These are phyloP conservation scores for Dinomys branickii DNA, from an alignment of 2,113 vertebrate genomes.

Conservation along the genomic window DNA sequence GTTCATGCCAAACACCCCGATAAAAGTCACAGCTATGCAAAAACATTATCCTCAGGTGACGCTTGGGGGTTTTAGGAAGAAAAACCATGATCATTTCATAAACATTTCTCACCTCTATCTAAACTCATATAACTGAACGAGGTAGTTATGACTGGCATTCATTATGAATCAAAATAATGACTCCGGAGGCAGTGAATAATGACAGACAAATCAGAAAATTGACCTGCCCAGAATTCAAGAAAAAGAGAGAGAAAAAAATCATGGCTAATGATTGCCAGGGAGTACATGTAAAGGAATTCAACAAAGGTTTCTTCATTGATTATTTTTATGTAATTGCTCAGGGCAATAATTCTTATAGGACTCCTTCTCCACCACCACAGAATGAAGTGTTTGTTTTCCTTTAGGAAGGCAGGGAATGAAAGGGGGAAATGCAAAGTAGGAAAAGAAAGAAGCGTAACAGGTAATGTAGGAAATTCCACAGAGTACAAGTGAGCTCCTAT, in stretches of 20 bases:
- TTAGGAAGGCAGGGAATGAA: not conserved
- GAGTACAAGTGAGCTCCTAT: not conserved
- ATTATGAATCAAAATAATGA: slow-evolving; percentile 28
- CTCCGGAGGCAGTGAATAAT: not conserved
- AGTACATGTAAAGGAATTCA: not conserved
- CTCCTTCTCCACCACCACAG: not conserved
- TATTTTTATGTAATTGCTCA: not conserved
- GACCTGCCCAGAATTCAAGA: slow-evolving; percentile 32
- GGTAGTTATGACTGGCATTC: slow-evolving; percentile 19
- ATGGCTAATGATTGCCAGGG: not conserved
- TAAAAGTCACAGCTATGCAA: not conserved
- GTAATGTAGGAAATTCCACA: not conserved
- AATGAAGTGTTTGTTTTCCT: not conserved
- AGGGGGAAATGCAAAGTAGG: not conserved
- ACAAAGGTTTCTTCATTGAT: not conserved
- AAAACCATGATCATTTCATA: not conserved
- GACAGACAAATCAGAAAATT: not conserved
- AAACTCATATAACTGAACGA: slow-evolving; percentile 10
- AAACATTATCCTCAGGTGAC: not conserved
- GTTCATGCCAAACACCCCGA: not conserved
- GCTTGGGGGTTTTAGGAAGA: not conserved
- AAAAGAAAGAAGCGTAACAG: not conserved
- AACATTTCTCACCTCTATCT: not conserved
- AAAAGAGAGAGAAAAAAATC: slow-evolving; percentile 21
- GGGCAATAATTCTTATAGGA: not conserved